Conservation (phyloP, 23 tunicate species). For the Oikopleura albicans region DNA sequence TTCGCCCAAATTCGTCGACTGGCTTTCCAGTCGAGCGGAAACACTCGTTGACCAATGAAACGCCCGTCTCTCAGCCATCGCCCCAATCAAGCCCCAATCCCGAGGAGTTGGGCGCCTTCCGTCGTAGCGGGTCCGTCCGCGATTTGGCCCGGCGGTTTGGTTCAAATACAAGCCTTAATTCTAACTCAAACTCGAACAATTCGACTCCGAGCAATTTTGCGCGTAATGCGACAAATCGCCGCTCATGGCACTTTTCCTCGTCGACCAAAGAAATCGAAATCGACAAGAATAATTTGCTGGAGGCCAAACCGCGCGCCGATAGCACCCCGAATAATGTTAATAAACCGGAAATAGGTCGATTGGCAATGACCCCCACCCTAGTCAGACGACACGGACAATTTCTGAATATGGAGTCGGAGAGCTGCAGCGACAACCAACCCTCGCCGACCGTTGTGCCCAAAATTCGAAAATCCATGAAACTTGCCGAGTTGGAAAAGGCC, state of each 20-base stretch:
- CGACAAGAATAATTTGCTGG: neutral
- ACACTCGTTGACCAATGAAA: too few relatives aligned
- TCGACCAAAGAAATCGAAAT: neutral
- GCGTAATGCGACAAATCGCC: neutral
- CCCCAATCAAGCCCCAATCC: neutral
- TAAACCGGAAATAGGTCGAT: neutral
- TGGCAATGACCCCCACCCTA: neutral
- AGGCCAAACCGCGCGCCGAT: too few relatives aligned
- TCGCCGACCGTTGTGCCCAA: neutral
- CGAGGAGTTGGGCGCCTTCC: neutral
- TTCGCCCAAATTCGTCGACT: neutral
- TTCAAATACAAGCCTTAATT: neutral
- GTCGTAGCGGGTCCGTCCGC: neutral
- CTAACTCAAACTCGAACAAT: neutral
- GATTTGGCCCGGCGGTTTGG: slow-evolving; percentile 3
- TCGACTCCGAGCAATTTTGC: neutral
- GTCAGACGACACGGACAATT: neutral
- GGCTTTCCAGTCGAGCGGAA: too few relatives aligned
- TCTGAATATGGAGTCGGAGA: neutral
- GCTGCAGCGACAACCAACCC: neutral
- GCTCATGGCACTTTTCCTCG: neutral
- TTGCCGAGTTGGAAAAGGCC: neutral
- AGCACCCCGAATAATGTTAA: too few relatives aligned
- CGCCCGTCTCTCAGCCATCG: neutral
- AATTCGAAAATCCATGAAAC: neutral